These are phyloP conservation scores for Ornithoptera priamus DNA, from an alignment of 2,888 invertebrate species.

Conservation along the genomic window DNA sequence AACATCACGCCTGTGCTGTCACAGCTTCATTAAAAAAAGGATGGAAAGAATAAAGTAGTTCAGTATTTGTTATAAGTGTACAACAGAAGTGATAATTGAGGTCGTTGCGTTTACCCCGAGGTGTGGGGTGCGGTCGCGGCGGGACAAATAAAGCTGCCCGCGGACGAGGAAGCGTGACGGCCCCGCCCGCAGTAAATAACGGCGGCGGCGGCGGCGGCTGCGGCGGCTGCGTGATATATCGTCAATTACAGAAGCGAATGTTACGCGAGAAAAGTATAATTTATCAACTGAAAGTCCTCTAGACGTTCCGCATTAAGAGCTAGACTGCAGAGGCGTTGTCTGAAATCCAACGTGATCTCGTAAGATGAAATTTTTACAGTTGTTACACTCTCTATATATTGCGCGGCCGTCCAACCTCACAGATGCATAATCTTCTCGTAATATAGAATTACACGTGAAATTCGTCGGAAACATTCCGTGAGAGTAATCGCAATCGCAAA, in stretches of 20 bases:
- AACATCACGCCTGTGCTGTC: too few species aligned
- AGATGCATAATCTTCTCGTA: too few species aligned
- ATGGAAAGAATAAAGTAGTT: too few species aligned
- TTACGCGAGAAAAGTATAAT: slow-evolving; percentile 42
- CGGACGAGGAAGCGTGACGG: slow-evolving; percentile 6
- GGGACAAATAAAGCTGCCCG: slow-evolving; percentile 1
- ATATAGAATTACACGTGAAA: too few species aligned
- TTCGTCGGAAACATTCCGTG: too few species aligned
- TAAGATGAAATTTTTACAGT: slow-evolving; percentile 32
- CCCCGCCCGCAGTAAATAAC: slow-evolving; percentile 22
- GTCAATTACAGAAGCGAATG: slow-evolving; percentile 21
- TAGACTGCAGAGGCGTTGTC: slow-evolving; percentile 37
- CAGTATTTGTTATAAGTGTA: too few species aligned
- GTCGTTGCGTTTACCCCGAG: neutral
- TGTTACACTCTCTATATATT: slow-evolving; percentile 18
- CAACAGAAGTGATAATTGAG: neutral
- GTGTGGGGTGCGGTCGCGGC: neutral
- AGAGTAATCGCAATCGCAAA: too few species aligned
- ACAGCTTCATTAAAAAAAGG: too few species aligned
- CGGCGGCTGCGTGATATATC: slow-evolving; percentile 13
- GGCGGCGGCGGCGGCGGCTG: neutral
- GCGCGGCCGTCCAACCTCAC: neutral
- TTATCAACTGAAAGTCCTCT: slow-evolving; percentile 59
- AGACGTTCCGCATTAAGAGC: slow-evolving; percentile 42
- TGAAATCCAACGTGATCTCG: slow-evolving; percentile 27